phyloP scores from a whole-genome alignment of 2,797 vertebrate species.

The Etheostoma nigrum region DNA sequence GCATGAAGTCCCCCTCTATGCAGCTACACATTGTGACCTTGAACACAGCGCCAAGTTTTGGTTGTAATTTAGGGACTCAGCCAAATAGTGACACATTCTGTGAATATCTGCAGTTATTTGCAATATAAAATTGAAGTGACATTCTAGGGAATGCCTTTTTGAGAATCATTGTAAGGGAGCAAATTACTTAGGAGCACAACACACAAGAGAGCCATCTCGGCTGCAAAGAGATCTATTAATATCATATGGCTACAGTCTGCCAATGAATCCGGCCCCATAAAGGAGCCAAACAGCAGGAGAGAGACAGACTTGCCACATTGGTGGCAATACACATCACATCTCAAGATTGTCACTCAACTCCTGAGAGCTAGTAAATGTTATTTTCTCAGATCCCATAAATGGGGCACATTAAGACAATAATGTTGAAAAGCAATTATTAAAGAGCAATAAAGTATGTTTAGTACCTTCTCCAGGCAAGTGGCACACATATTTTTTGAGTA shows the following conservation, averaged over 20 bases:
- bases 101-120: background rate
- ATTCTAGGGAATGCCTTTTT: slow-evolving; percentile 36
- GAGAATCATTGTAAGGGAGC: slow-evolving; percentile 19
- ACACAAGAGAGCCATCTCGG: slow-evolving; percentile 54
- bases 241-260: slow-evolving; percentile 58
- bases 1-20: slow-evolving; percentile 57
- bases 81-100: slow-evolving; percentile 24
- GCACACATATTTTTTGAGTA: slow-evolving; percentile 52
- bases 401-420: slow-evolving; percentile 80
- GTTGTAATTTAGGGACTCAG: background rate
- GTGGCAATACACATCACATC: slow-evolving; percentile 75
- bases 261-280: slow-evolving; percentile 73
- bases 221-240: slow-evolving; percentile 66
- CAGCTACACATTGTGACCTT: slow-evolving; percentile 65
- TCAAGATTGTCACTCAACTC: slow-evolving; percentile 62
- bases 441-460: slow-evolving; percentile 82
- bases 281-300: slow-evolving; percentile 62
- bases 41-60: slow-evolving; percentile 42
- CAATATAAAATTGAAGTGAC: slow-evolving; percentile 7
- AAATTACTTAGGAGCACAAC: slow-evolving; percentile 34
- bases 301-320: slow-evolving; percentile 61
- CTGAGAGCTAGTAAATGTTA: slow-evolving; percentile 73
- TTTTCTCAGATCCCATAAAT: slow-evolving; percentile 78
- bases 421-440: slow-evolving; percentile 83
- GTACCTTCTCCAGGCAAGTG: slow-evolving; percentile 74